phyloP scores from a whole-genome alignment of 35 echinoderm and acorn worm genomes.

The Chiridota heheva region DNA sequence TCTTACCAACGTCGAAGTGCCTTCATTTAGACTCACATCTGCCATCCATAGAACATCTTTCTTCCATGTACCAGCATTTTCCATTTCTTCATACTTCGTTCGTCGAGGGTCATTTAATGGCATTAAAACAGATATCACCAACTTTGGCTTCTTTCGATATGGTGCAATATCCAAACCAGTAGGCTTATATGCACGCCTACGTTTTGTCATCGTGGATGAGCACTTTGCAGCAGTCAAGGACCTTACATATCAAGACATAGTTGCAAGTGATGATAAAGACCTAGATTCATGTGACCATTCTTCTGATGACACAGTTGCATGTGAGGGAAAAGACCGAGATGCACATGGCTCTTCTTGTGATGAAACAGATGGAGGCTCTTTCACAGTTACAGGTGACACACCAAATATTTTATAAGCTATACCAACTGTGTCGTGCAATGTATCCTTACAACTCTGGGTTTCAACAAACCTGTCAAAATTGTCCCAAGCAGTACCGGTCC shows the following conservation, averaged over 20 bases:
- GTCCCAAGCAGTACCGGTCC: slow-evolving; percentile 35
- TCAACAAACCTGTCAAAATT: slow-evolving; percentile 51
- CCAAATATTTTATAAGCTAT: slow-evolving; percentile 35
- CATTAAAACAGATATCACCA: neutral
- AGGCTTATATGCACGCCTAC: neutral
- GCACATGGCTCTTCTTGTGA: neutral
- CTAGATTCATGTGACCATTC: neutral
- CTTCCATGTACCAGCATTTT: neutral
- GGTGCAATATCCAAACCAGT: slow-evolving; percentile 8
- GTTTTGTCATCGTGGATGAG: neutral
- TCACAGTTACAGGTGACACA: neutral
- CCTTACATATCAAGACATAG: neutral
- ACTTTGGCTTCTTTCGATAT: slow-evolving; percentile 12
- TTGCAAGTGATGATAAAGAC: neutral
- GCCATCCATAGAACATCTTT: slow-evolving; percentile 18
- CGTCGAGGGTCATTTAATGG: slow-evolving; percentile 14
- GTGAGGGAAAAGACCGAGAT: too few species aligned
- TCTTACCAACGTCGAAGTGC: slow-evolving; percentile 5
- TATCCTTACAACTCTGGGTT: slow-evolving; percentile 38
- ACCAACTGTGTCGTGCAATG: slow-evolving; percentile 27
- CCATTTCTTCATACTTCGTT: neutral
- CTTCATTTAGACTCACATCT: slow-evolving; percentile 17
- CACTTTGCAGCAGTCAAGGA: neutral
- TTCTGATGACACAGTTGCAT: neutral
- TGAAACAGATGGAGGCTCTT: neutral